Evolutionary conservation across 2,888 invertebrate species (phyloP), one percentile per base, ranked within the genome.

Genomic region (Poecilobothrus nobilitatus): DNA sequence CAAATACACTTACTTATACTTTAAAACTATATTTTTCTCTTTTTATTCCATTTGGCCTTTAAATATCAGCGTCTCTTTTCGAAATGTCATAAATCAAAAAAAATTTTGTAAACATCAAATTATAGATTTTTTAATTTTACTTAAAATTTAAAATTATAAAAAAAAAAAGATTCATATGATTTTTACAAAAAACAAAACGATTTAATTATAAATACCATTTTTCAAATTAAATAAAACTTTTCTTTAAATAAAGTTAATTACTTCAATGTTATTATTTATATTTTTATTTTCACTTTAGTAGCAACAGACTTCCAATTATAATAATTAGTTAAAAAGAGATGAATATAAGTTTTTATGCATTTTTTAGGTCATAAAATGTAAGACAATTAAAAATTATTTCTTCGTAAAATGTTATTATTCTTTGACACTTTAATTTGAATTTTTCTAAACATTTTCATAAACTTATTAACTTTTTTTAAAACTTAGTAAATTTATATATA

Each of bases 81-180:
- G 71, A 74, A 70, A 74, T 74, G 74, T 74, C 74, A 74, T 74
- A 74, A 74, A 72, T 71, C 44, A 53, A 53, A 53, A 15, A 53
- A 27, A 53, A 18, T 53, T 53, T 74, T 74, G 74, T 74, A 74
- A 74, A 74, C 74, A 74, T 71, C 73, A 74, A 72, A 73, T 71
- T 71, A 53, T 53, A 18, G 53, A 53, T 53, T 53, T 53, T 37
- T 37, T 12, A 37, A 37, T 37, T 37, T 15, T 12, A 53, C 2
- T 53, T 18, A 53, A 53, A 15, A 53, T 53, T 53, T 15, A 9
- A 53, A 41, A 18, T 53, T 53, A 53, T 12, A 53, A 6, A 53
- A 53, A 53, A 37, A 5, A 2, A 10, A 2, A 10, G 2, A 37
- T 53, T 53, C 2, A n/a, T 53, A 4, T 27, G 2, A 53, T 53